These are phyloP conservation scores for Oncorhynchus nerka DNA, from an alignment of 2,113 vertebrate species.

Conservation along the genomic window DNA sequence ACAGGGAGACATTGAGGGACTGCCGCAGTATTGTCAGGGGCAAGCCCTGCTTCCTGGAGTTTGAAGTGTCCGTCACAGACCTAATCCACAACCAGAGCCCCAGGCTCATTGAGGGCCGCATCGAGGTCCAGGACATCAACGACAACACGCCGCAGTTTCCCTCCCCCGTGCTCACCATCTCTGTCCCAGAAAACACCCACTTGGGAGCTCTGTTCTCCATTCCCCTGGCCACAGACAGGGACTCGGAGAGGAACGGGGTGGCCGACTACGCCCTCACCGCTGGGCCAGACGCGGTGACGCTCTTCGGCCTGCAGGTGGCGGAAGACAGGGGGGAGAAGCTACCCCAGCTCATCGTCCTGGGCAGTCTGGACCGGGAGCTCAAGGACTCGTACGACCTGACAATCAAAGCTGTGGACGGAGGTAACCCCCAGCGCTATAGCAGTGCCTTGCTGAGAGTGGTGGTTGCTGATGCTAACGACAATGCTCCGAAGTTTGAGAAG, in stretches of 20 bases:
- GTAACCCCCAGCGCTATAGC: conserved; percentile 88
- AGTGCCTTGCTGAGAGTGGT: conserved; percentile 92
- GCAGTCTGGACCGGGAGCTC: conserved; percentile 90
- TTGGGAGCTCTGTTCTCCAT: conserved; percentile 90
- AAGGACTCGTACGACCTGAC: conserved; percentile 96
- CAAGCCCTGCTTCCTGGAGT: conserved; percentile 91
- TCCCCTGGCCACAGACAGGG: conserved; percentile 89
- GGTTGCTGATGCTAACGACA: conserved; percentile 94
- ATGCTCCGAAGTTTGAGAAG: conserved; percentile 90
- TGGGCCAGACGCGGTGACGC: conserved; percentile 85
- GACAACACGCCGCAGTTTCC: conserved; percentile 98
- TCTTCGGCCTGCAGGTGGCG: conserved; percentile 94
- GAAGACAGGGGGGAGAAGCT: conserved; percentile 95
- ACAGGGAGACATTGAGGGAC: conserved; percentile 89
- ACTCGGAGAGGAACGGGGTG: conserved; percentile 88
- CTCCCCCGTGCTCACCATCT: conserved; percentile 88
- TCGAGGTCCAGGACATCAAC: conserved; percentile 95
- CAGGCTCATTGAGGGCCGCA: conserved; percentile 91
- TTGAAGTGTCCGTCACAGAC: conserved; percentile 96
- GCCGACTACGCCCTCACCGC: conserved; percentile 89
- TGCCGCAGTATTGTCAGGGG: conserved; percentile 83
- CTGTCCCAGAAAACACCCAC: conserved; percentile 94
- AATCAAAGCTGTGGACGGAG: conserved; percentile 96
- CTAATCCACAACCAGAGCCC: conserved; percentile 86
- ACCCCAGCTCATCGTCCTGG: conserved; percentile 95